These are phyloP conservation scores for Microcebus jonahi DNA, from an alignment of 2,113 vertebrate species.

Conservation along the genomic window DNA sequence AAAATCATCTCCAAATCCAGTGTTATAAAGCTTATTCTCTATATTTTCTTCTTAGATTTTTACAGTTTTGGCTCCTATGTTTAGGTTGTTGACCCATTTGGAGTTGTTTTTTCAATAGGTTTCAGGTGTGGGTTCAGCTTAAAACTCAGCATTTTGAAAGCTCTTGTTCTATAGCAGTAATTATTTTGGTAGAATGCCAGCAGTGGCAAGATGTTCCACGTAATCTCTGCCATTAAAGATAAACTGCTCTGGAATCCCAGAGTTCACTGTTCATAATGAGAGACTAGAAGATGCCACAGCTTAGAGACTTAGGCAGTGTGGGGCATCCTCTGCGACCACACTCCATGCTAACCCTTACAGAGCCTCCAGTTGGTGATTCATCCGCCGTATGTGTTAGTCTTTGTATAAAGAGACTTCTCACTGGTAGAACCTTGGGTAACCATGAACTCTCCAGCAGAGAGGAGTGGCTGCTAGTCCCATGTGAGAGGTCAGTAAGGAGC, in stretches of 20 bases:
- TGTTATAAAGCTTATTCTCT: not conserved
- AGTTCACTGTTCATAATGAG: not conserved
- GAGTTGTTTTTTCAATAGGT: not conserved
- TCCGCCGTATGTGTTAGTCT: accelerated
- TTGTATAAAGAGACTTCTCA: accelerated
- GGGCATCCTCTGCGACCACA: accelerated
- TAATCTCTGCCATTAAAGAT: not conserved
- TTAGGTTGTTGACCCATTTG: not conserved
- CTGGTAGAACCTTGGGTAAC: accelerated
- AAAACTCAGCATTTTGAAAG: not conserved
- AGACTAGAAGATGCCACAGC: not conserved
- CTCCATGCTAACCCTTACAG: accelerated
- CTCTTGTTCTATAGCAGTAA: not conserved
- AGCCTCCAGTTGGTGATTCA: accelerated
- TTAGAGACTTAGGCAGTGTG: accelerated
- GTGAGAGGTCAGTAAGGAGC: not conserved
- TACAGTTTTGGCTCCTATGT: not conserved
- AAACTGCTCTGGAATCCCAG: not conserved
- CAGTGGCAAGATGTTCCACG: accelerated
- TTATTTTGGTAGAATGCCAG: not conserved
- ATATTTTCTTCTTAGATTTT: not conserved
- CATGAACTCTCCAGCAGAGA: too few species aligned
- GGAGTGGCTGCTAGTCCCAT: too few species aligned
- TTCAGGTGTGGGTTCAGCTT: not conserved
- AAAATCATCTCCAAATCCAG: not conserved